phyloP scores from a whole-genome alignment of 1,140 invertebrate genomes.

The Saccostrea cuccullata region DNA sequence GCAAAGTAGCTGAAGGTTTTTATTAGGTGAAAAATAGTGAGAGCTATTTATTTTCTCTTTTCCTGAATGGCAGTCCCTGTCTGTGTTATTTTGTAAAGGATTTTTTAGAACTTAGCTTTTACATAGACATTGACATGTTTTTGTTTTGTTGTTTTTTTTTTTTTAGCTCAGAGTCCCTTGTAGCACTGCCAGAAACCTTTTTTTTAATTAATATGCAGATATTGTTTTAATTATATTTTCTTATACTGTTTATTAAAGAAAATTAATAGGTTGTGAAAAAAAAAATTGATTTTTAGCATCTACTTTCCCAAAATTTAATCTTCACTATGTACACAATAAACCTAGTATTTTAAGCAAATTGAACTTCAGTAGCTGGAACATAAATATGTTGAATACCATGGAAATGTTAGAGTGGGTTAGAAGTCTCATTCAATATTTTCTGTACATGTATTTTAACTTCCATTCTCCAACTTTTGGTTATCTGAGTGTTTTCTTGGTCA shows the following conservation, averaged over 20 bases:
- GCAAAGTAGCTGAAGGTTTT: background rate
- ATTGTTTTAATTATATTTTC: background rate
- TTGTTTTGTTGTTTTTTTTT: background rate
- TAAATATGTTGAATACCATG: too few relatives aligned
- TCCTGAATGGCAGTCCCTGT: background rate
- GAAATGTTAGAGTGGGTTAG: too few relatives aligned
- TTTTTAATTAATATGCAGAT: background rate
- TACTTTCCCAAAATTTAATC: background rate
- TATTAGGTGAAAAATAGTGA: background rate
- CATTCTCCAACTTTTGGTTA: too few relatives aligned
- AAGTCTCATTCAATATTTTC: too few relatives aligned
- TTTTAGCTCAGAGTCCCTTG: background rate
- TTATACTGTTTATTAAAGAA: too few relatives aligned
- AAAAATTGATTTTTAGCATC: background rate
- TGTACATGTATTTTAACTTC: too few relatives aligned
- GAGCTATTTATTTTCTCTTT: background rate
- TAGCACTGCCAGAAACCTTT: background rate
- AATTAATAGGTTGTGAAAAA: too few relatives aligned
- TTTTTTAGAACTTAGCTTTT: background rate
- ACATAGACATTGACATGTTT: background rate
- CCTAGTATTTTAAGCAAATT: background rate
- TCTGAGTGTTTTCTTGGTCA: too few relatives aligned
- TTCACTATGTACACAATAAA: background rate
- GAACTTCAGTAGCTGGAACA: too few relatives aligned
- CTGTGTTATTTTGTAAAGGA: background rate